phyloP scores from a whole-genome alignment of 2,113 vertebrate genomes.

The Oncorhynchus mykiss region DNA sequence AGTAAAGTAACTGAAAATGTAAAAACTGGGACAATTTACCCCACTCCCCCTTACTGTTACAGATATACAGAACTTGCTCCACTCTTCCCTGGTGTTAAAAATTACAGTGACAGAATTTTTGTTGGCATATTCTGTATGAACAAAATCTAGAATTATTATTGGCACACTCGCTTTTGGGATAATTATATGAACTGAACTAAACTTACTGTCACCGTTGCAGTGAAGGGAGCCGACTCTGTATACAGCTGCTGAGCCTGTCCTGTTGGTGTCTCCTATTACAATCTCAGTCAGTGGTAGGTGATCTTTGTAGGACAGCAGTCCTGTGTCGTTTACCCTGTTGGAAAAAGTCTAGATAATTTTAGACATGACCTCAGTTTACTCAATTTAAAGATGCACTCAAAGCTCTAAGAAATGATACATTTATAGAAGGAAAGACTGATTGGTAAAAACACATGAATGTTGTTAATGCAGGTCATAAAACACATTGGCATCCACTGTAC shows the following conservation, averaged over 20 bases:
- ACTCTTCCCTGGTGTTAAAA: no score
- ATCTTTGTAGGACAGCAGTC: constrained; percentile 84
- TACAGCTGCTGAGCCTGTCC: constrained; percentile 82
- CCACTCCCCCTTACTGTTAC: no score
- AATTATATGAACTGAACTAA: neutral
- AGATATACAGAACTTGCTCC: no score
- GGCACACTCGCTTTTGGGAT: no score
- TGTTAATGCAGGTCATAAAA: neutral
- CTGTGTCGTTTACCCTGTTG: constrained; percentile 82
- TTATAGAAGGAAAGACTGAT: no score
- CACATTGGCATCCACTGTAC: constrained; percentile 53
- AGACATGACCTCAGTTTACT: neutral
- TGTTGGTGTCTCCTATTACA: constrained; percentile 83
- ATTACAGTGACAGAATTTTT: no score
- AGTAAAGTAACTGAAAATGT: neutral
- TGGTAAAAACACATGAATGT: no score
- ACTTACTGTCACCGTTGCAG: constrained; percentile 89
- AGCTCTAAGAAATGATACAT: no score
- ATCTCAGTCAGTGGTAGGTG: constrained; percentile 87
- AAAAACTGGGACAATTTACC: no score
- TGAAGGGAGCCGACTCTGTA: constrained; percentile 84
- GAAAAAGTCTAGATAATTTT: constrained; percentile 16
- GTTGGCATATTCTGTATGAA: no score
- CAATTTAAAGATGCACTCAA: no score
- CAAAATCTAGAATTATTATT: no score